Conservation (phyloP, 2,888 invertebrate genomes). For the Nemurella pictetii region DNA sequence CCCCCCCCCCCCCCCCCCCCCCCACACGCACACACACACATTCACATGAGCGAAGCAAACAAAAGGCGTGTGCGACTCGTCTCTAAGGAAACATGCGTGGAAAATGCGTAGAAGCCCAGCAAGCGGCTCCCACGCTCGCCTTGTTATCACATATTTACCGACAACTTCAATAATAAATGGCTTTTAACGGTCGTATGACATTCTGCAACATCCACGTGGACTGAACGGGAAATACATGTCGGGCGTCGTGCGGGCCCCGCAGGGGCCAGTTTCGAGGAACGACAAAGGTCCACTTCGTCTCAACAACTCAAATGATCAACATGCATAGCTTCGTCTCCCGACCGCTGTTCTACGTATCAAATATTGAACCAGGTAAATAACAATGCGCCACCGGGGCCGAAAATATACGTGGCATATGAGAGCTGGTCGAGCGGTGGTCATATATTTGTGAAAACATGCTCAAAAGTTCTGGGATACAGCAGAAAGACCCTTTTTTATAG, state of each 20-base stretch:
- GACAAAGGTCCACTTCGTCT: not conserved
- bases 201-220: not conserved
- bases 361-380: not conserved
- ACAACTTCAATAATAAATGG: not conserved
- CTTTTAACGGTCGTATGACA: not conserved
- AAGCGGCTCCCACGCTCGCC: not conserved
- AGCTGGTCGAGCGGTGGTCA: too few relatives aligned
- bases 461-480: too few relatives aligned
- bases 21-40: too few relatives aligned
- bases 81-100: not conserved
- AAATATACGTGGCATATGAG: not conserved
- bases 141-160: not conserved
- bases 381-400: not conserved
- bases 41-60: too few relatives aligned
- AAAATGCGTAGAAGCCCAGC: too few relatives aligned
- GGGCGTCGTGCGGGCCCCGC: not conserved
- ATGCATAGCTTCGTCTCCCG: not conserved
- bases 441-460: too few relatives aligned
- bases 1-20: too few relatives aligned
- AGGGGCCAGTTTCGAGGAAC: not conserved
- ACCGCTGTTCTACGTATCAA: not conserved
- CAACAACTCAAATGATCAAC: not conserved
- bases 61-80: too few relatives aligned
- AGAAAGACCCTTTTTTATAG: too few relatives aligned
- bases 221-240: not conserved